These are phyloP conservation scores for Heliconius hortense DNA, from an alignment of 2,888 invertebrate species.

Conservation along the genomic window DNA sequence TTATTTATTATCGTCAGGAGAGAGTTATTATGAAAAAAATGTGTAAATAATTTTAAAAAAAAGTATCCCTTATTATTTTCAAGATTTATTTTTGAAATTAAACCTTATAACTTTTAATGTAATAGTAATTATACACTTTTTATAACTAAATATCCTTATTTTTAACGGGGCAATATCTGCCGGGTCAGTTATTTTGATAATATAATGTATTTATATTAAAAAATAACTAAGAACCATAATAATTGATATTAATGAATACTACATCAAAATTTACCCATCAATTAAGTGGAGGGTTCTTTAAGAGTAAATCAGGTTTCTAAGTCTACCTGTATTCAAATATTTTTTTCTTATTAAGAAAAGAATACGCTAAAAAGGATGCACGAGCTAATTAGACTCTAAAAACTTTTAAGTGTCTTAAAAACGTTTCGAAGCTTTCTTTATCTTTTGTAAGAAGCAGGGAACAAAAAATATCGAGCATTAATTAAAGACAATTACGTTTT, in stretches of 20 bases:
- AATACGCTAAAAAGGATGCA: constrained; percentile 3
- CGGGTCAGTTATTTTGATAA: no score
- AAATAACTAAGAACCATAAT: no score
- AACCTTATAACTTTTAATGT: no score
- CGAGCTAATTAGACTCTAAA: not conserved
- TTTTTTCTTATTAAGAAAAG: constrained; percentile 5
- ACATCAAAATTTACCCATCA: not conserved
- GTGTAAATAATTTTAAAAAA: no score
- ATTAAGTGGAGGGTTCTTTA: not conserved
- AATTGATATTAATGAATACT: not conserved
- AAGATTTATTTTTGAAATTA: no score
- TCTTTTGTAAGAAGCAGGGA: not conserved
- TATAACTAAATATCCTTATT: no score
- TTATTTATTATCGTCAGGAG: no score
- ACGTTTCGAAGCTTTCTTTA: not conserved
- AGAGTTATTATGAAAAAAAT: no score
- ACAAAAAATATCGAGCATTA: not conserved
- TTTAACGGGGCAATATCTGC: no score
- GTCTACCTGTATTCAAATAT: constrained; percentile 9
- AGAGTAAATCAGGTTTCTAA: not conserved
- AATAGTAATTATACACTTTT: not conserved
- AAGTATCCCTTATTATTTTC: no score
- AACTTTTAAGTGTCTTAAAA: not conserved
- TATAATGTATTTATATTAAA: not conserved
- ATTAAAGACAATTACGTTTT: not conserved